A percentile compares a stretch with the other conserved stretches of the same genome.
These are phyloP conservation scores for Lophius piscatorius DNA, from an alignment of 2,113 vertebrate species.

Conservation along the genomic window DNA sequence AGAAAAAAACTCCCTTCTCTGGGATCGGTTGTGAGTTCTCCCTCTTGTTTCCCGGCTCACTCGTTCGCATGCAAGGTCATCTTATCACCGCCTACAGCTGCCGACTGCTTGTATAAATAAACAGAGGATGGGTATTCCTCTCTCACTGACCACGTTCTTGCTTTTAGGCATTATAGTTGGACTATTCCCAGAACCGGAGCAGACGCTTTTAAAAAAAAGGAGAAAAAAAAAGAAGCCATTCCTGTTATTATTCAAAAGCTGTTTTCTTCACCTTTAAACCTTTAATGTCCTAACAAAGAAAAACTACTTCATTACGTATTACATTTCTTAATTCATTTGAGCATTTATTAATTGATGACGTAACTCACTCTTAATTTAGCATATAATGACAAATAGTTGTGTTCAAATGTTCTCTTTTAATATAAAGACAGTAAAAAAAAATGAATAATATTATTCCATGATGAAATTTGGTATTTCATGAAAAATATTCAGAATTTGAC, in stretches of 20 bases:
- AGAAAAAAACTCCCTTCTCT: neutral
- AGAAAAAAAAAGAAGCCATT: no score
- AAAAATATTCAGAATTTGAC: no score
- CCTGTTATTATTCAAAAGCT: neutral
- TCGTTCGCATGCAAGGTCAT: constrained; percentile 62
- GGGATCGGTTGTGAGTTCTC: constrained; percentile 40
- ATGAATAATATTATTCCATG: no score
- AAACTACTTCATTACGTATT: no score
- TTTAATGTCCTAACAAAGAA: no score
- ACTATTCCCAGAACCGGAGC: neutral
- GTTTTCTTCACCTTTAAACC: neutral
- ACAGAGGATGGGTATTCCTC: constrained; percentile 42
- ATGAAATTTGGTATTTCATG: no score
- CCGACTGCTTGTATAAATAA: constrained; percentile 47
- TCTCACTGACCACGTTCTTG: constrained; percentile 10
- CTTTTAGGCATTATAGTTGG: neutral
- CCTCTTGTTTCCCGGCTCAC: constrained; percentile 21
- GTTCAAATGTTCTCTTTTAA: no score
- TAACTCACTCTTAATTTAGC: no score
- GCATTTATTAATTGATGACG: no score
- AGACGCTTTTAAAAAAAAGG: neutral
- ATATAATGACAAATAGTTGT: no score
- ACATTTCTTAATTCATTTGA: no score
- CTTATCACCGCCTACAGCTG: constrained; percentile 65
- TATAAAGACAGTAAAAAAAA: no score